Base-by-base conservation (phyloP, 2,797 vertebrate genomes). In the Sphenopsis melanotis region DNA sequence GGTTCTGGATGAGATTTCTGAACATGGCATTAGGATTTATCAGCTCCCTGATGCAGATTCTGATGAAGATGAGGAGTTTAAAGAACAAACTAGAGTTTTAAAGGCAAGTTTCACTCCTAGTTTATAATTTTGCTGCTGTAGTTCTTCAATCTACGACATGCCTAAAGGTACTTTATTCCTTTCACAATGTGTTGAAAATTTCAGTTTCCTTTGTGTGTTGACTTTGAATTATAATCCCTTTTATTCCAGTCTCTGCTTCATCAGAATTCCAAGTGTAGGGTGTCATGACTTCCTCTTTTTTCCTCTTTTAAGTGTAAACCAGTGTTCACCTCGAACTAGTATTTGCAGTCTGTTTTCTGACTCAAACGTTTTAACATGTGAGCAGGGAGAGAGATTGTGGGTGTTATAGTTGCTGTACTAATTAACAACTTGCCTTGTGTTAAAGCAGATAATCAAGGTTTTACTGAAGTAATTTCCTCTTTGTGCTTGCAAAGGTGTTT, bases 21-120 rank as follows among this genome's bases (percentile, higher is more conserved):
- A 99, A 87, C 99, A 99, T 1, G 98, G 99, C 55, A 99, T 99
- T 93, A 98, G 97, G 70, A 99, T 99, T 91, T 99, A 99, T 96
- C 99, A 99, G 97, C 98, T 99, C n/a, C 99, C 99, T 1, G 99
- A 99, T 30, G 99, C 98, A 2, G 99, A 99, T 96, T 99, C 99
- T 11, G 98, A 99, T 23, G 98, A 99, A 94, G 98, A 99, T 20
- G 98, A 98, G 93, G 99, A 99, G 95, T 99, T 99, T 93, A 99
- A 99, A 96, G 99, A 99, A 88, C 98, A 99, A 97, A 99, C 98
- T 30, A 98, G 98, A 85, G 98, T 99, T 86, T 96, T 99, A 56
- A 99, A 99, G 98, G 98, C 98, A 95, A 96, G 97, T 74, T 81
- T 82, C 5, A 4, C 22, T 90, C 23, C 36, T 79, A 42, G 9